These are phyloP conservation scores for Bombus waltoni DNA, from an alignment of 1,140 invertebrate genomes.

Conservation along the genomic window DNA sequence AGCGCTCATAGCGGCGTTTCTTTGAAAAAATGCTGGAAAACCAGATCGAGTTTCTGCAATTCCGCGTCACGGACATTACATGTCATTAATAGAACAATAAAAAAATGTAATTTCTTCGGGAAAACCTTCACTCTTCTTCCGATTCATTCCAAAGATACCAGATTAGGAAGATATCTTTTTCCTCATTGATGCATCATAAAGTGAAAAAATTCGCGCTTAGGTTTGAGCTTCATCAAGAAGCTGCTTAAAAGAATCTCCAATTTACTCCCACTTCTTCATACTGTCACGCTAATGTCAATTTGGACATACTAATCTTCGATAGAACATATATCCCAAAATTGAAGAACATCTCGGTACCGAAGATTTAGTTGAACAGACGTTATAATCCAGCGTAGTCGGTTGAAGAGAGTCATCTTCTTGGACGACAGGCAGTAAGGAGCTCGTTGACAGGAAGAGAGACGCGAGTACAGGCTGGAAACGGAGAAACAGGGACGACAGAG, in stretches of 20 bases:
- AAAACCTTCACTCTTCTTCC: background rate
- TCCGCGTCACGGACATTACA: background rate
- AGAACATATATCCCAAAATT: background rate
- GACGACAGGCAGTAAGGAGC: background rate
- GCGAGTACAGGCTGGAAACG: background rate
- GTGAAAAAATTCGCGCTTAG: too few relatives aligned
- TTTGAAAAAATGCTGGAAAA: conserved; percentile 26
- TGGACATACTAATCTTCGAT: background rate
- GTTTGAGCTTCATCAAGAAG: too few relatives aligned
- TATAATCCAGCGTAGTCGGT: background rate
- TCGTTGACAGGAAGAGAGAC: conserved; percentile 32
- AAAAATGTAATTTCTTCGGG: background rate
- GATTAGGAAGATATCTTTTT: too few relatives aligned
- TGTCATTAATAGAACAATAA: background rate
- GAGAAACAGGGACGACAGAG: conserved; percentile 7
- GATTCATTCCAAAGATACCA: too few relatives aligned
- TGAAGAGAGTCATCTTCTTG: background rate
- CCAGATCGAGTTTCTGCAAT: conserved; percentile 30
- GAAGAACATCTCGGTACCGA: background rate
- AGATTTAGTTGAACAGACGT: background rate
- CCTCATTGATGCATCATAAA: too few relatives aligned
- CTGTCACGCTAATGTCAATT: too few relatives aligned
- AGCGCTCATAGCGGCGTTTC: conserved; percentile 44
- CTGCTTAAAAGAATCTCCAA: background rate
- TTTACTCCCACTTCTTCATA: background rate